Evolutionary conservation across 2,113 vertebrate genomes (phyloP).

Genomic region (Vulpes lagopus): DNA sequence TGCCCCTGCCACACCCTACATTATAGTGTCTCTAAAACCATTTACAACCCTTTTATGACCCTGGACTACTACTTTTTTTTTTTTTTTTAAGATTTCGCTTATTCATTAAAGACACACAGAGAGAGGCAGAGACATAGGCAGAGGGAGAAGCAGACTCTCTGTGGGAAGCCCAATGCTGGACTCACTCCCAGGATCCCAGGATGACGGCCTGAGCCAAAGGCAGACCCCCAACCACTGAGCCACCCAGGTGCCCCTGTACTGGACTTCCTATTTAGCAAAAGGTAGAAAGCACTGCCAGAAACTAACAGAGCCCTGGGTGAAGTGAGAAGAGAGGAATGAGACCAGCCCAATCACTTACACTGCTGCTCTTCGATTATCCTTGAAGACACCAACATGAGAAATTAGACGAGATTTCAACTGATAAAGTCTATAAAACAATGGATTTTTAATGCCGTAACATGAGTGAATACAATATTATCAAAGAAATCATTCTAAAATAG

Average conservation of each 20-base stretch:
- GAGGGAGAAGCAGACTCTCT: no score
- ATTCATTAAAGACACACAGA: no score
- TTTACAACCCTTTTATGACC: background rate
- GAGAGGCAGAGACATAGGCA: no score
- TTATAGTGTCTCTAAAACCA: background rate
- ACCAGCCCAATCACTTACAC: background rate
- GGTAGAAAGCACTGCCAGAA: background rate
- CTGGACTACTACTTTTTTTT: no score
- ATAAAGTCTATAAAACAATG: background rate
- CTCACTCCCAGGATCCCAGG: no score
- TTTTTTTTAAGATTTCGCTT: no score
- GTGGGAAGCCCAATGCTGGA: no score
- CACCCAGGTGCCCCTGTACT: background rate
- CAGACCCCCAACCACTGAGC: no score
- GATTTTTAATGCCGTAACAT: background rate
- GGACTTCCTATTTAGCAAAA: background rate
- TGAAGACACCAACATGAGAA: background rate
- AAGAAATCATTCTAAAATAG: conserved; percentile 29
- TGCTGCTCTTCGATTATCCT: background rate
- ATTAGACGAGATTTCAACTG: background rate
- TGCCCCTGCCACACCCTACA: background rate
- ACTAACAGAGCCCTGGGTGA: background rate
- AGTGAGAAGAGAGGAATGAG: background rate
- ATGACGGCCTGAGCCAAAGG: no score
- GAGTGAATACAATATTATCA: background rate